Percentiles rank a stretch among this genome's conserved stretches.
These are phyloP conservation scores for Rissa tridactyla DNA, from an alignment of 2,113 vertebrate species.

Conservation along the genomic window DNA sequence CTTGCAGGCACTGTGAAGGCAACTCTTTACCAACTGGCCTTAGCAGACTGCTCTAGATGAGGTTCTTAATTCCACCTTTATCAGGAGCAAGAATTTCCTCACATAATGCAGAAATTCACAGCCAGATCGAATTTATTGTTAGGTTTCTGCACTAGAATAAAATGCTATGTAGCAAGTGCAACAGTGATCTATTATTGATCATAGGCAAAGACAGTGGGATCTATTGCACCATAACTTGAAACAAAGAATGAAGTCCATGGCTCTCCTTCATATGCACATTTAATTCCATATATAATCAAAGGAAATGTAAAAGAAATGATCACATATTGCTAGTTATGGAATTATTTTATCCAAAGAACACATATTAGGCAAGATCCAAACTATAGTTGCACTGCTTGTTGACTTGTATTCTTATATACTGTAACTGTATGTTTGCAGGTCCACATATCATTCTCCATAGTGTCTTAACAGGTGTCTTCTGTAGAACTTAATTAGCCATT, in stretches of 20 bases:
- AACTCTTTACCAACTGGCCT: not conserved
- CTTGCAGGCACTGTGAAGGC: not conserved
- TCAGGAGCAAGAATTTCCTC: not conserved
- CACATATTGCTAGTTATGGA: not conserved
- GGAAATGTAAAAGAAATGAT: not conserved
- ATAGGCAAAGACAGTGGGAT: not conserved
- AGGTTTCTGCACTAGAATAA: not conserved
- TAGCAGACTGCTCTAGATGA: not conserved
- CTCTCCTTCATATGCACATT: not conserved
- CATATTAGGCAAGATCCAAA: not conserved
- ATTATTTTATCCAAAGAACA: not conserved
- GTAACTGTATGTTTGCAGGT: not conserved
- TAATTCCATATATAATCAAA: not conserved
- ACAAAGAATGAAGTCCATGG: not conserved
- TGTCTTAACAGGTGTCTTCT: not conserved
- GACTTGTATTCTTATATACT: not conserved
- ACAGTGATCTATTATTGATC: not conserved
- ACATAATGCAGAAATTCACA: not conserved
- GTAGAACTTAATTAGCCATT: not conserved
- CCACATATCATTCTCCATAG: not conserved
- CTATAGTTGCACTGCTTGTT: not conserved
- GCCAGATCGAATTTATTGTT: not conserved
- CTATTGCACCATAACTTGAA: not conserved
- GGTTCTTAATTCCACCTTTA: not conserved
- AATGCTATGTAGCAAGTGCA: not conserved